phyloP scores from a whole-genome alignment of 2,888 invertebrate genomes.

The Thyatira batis region DNA sequence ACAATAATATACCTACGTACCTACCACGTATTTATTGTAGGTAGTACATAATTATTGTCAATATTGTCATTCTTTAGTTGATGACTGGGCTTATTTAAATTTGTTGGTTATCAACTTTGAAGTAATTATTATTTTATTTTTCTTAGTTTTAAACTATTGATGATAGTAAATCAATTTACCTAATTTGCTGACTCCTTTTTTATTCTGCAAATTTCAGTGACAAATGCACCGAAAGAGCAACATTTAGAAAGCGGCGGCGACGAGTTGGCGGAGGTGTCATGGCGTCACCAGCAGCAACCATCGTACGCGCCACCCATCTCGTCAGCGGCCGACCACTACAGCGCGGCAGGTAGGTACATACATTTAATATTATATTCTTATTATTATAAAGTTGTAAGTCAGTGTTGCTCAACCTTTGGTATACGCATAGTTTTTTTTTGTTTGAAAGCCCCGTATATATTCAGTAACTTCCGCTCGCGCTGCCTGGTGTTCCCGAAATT shows the following conservation, averaged over 20 bases:
- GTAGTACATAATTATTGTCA: background rate
- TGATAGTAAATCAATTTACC: slow-evolving; percentile 5
- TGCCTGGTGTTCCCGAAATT: too few species aligned
- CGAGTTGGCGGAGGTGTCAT: slow-evolving; percentile 89
- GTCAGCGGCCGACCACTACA: slow-evolving; percentile 87
- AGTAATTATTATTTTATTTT: too few species aligned
- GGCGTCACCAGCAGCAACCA: slow-evolving; percentile 87
- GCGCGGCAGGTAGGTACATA: slow-evolving; percentile 82
- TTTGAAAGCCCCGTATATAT: too few species aligned
- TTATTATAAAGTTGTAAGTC: background rate
- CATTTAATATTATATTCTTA: slow-evolving; percentile 16
- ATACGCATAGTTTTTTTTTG: background rate
- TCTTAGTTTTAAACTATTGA: background rate
- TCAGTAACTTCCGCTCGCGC: too few species aligned
- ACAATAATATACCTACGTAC: background rate
- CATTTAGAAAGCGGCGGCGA: slow-evolving; percentile 88
- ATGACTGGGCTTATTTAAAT: background rate
- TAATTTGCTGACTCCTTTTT: background rate
- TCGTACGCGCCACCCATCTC: slow-evolving; percentile 84
- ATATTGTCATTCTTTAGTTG: background rate
- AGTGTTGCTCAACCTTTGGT: background rate
- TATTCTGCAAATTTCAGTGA: slow-evolving; percentile 71
- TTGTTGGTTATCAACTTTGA: too few species aligned
- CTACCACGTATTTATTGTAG: background rate
- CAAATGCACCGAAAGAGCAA: slow-evolving; percentile 90